phyloP scores from a whole-genome alignment of 2,113 vertebrate species.

The Ptilonorhynchus violaceus region DNA sequence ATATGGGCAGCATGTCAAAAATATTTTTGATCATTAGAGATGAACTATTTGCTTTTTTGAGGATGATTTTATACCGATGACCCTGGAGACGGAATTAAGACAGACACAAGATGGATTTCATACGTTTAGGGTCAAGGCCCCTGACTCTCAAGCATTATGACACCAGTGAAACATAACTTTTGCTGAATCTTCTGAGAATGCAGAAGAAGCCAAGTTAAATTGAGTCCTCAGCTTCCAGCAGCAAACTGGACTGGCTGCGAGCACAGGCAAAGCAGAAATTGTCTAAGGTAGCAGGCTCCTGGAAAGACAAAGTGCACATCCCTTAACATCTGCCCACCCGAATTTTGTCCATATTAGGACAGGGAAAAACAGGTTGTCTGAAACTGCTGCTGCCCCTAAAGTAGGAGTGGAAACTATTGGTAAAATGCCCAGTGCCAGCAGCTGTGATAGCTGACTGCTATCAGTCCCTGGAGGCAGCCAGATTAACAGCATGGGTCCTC shows the following conservation, averaged over 20 bases:
- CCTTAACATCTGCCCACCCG: background rate
- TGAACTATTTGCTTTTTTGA: background rate
- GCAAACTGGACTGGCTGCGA: background rate
- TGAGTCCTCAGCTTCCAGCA: background rate
- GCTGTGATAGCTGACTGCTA: conserved; percentile 39
- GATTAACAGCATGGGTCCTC: conserved; percentile 11
- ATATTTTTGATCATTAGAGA: background rate
- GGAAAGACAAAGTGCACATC: background rate
- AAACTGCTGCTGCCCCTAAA: conserved; percentile 17
- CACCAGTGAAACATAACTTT: background rate
- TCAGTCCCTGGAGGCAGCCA: conserved; percentile 31
- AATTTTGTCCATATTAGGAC: conserved; percentile 39
- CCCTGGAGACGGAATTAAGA: background rate
- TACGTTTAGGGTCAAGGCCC: background rate
- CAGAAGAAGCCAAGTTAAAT: background rate
- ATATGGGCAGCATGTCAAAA: background rate
- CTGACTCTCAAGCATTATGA: background rate
- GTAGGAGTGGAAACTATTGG: conserved; percentile 49
- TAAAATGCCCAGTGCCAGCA: conserved; percentile 50
- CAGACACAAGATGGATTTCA: background rate
- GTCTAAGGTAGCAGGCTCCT: background rate
- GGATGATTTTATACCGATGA: background rate
- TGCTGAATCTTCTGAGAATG: background rate
- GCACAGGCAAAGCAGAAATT: background rate
- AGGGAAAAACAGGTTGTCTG: conserved; percentile 20